phyloP scores from a whole-genome alignment of 2,888 invertebrate species.

The Lacanobia wlatinum region DNA sequence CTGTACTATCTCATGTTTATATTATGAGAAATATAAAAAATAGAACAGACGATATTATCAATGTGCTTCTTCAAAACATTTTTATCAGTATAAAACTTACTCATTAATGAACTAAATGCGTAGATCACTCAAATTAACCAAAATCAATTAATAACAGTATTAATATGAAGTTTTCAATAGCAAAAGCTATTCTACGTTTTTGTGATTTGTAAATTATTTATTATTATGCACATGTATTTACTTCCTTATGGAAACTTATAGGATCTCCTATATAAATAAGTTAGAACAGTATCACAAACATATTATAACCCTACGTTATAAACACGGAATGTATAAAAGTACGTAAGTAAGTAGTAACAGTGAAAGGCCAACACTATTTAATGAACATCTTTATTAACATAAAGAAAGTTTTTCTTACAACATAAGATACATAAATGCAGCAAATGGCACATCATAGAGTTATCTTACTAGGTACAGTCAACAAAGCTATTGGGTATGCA shows the following conservation, averaged over 20 bases:
- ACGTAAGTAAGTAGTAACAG: constrained; percentile 10
- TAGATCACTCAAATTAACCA: constrained; percentile 7
- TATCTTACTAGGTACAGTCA: not conserved
- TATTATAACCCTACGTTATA: not conserved
- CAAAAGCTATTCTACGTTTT: too few species aligned
- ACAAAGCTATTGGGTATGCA: too few species aligned
- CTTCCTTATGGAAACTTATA: not conserved
- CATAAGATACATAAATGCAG: constrained; percentile 39
- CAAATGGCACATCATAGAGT: constrained; percentile 45
- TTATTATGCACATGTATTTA: not conserved
- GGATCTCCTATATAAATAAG: not conserved
- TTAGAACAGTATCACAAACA: not conserved
- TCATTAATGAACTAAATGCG: constrained; percentile 9
- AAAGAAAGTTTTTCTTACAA: constrained; percentile 37
- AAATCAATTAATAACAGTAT: not conserved
- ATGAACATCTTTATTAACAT: constrained; percentile 39
- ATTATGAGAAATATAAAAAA: constrained; percentile 9
- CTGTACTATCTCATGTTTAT: constrained; percentile 25
- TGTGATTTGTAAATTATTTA: not conserved
- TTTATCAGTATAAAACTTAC: constrained; percentile 6
- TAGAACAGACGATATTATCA: not conserved
- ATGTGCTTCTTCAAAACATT: constrained; percentile 10
- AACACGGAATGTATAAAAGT: not conserved
- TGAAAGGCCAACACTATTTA: constrained; percentile 22
- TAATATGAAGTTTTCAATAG: too few species aligned